Evolutionary conservation across 1,140 invertebrate genomes (phyloP).

Genomic region (Leptestheria dahalacensis): DNA sequence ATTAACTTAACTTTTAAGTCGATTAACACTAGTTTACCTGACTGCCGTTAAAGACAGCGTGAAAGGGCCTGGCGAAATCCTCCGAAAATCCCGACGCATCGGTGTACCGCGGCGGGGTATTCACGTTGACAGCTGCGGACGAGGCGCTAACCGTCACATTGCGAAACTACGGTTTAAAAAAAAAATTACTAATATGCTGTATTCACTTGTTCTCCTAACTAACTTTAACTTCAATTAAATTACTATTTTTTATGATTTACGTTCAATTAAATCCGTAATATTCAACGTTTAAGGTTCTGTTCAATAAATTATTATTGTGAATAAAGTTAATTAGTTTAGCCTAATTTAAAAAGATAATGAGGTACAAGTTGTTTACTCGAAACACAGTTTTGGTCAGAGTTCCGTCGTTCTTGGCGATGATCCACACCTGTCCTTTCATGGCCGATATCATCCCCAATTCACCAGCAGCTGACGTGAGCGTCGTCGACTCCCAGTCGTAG

Average conservation of each 20-base stretch:
- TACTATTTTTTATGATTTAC: no score
- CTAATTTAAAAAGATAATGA: background rate
- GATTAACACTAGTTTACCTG: background rate
- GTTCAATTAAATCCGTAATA: no score
- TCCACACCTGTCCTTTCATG: background rate
- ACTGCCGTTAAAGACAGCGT: background rate
- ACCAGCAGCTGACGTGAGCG: background rate
- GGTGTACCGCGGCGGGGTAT: background rate
- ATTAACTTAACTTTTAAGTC: no score
- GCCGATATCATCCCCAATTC: background rate
- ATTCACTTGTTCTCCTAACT: background rate
- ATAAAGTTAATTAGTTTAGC: background rate
- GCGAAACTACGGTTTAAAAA: background rate
- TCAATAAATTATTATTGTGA: no score
- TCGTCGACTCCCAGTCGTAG: constrained; percentile 14
- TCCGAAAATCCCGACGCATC: background rate
- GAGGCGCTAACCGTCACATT: background rate
- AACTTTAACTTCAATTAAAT: background rate
- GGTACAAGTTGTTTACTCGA: no score
- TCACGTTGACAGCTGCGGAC: background rate
- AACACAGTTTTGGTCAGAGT: background rate
- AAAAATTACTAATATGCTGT: background rate
- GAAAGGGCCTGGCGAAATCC: background rate
- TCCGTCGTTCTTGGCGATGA: background rate
- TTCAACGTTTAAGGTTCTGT: no score